phyloP scores from a whole-genome alignment of 2,113 vertebrate species.

The Oncorhynchus tshawytscha region DNA sequence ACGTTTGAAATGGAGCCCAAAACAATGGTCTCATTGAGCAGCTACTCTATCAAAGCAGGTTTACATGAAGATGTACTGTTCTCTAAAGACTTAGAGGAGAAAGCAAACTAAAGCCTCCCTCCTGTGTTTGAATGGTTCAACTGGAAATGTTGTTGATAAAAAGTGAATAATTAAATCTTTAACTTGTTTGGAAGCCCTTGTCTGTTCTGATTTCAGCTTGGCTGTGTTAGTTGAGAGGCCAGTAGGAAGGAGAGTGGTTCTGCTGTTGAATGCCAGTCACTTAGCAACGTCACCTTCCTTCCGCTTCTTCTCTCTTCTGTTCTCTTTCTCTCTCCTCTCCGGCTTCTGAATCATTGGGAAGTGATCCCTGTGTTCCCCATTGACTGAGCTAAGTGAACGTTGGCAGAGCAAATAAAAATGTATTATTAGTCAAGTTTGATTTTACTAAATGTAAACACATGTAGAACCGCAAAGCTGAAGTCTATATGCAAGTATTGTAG shows the following conservation, averaged over 20 bases:
- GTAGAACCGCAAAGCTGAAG: neutral
- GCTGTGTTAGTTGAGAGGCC: constrained; percentile 50
- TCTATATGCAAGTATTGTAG: too few species aligned
- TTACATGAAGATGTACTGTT: constrained; percentile 53
- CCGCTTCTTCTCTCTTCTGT: too few species aligned
- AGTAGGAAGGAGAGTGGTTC: constrained; percentile 63
- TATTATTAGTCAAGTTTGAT: neutral
- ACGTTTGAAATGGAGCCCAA: constrained; percentile 42
- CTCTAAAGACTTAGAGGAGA: constrained; percentile 49
- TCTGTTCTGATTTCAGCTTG: constrained; percentile 8
- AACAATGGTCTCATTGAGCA: constrained; percentile 50
- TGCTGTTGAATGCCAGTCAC: constrained; percentile 68
- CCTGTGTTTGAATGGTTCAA: constrained; percentile 45
- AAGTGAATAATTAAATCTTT: constrained; percentile 64
- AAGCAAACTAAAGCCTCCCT: constrained; percentile 45
- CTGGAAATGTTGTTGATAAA: constrained; percentile 58
- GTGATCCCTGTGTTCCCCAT: constrained; percentile 79
- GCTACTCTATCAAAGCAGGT: constrained; percentile 52
- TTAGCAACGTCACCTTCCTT: constrained; percentile 71
- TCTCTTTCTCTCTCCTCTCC: constrained; percentile 27
- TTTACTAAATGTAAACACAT: neutral
- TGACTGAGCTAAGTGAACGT: constrained; percentile 17
- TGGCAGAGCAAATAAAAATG: neutral
- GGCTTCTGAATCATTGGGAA: constrained; percentile 66
- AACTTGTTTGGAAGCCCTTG: constrained; percentile 48